Evolutionary conservation across 1,140 invertebrate genomes (phyloP), one percentile per base, ranked within the genome.

Genomic region (Eumaeus atala): DNA sequence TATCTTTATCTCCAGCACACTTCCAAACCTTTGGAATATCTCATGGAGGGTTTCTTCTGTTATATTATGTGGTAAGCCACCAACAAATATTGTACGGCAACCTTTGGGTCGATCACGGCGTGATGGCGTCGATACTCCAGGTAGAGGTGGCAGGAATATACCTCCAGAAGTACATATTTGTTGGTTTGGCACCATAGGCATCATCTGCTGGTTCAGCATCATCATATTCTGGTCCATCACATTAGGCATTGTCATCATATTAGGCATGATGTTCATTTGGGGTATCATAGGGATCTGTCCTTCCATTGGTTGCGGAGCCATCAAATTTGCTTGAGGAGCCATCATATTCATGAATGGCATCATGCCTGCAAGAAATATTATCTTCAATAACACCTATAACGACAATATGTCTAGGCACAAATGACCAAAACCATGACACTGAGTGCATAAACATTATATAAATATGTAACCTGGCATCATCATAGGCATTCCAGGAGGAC

Each of bases 81-180:
- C 96, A 18, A 98, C 94, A 86, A 98, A 97, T n/a, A 97, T 92
- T 0, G 97, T 98, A 49, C 95, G 89, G 79, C 97, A 98, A 1
- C 97, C 97, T 7, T 92, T 93, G 1, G 96, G 96, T 44, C 93
- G 89, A 70, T 96, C 95, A 49, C 94, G 85, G 3, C 94, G 95
- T 0, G 93, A 93, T 0, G 94, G 95, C 0, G 92, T 91, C 16
- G 94, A 93, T 5, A 92, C 92, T 66, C 93, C 94, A 33, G 95
- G 93, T 75, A 94, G 93, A 0, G 96, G 96, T 36, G 96, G 96
- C 62, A 96, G 93, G 6, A 97, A 80, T 0, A 71, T 56, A 11
- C 60, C 73, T 18, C 18, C 59, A 12, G 40, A 61, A 1, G 70
- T 52, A 17, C 54, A 74, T 33, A 82, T 70, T 7, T 58, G 63